Conservation (phyloP, 2,888 invertebrate genomes). For the Acrobasis suavella region DNA sequence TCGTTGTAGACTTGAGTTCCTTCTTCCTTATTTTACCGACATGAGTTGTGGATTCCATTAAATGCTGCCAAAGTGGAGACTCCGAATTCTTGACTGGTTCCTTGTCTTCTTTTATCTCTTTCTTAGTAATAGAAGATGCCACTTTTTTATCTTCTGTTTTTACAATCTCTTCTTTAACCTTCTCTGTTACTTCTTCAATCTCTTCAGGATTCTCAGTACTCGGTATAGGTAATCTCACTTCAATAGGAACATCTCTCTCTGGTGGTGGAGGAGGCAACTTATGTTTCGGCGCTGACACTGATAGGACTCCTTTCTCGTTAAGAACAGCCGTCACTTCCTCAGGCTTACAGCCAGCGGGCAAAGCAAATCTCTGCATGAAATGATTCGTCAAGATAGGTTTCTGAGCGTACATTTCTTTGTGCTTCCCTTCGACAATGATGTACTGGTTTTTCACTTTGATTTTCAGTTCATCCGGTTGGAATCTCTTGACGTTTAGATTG, state of each 20-base stretch:
- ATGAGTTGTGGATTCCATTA: slow-evolving; percentile 65
- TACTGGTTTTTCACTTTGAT: slow-evolving; percentile 70
- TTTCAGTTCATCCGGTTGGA: slow-evolving; percentile 67
- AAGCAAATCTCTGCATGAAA: slow-evolving; percentile 67
- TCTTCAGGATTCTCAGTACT: slow-evolving; percentile 32
- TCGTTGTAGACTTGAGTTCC: slow-evolving; percentile 64
- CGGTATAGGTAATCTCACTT: slow-evolving; percentile 46
- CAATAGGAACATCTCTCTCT: slow-evolving; percentile 67
- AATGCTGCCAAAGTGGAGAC: slow-evolving; percentile 56
- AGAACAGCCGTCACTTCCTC: slow-evolving; percentile 70
- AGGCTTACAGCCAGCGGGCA: slow-evolving; percentile 64
- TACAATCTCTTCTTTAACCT: slow-evolving; percentile 22
- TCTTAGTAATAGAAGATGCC: slow-evolving; percentile 33
- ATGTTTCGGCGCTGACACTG: slow-evolving; percentile 66
- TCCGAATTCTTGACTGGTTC: slow-evolving; percentile 33
- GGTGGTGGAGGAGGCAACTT: slow-evolving; percentile 68
- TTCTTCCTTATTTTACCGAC: slow-evolving; percentile 76
- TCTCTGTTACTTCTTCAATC: slow-evolving; percentile 27
- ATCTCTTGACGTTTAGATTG: slow-evolving; percentile 61
- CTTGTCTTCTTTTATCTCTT: slow-evolving; percentile 29
- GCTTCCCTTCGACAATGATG: slow-evolving; percentile 67
- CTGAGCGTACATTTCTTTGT: slow-evolving; percentile 54
- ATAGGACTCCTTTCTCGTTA: slow-evolving; percentile 61
- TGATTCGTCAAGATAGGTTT: slow-evolving; percentile 65
- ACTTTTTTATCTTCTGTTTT: slow-evolving; percentile 32